These are phyloP conservation scores for Cisticola juncidis DNA, from an alignment of 2,113 vertebrate genomes.

Conservation along the genomic window DNA sequence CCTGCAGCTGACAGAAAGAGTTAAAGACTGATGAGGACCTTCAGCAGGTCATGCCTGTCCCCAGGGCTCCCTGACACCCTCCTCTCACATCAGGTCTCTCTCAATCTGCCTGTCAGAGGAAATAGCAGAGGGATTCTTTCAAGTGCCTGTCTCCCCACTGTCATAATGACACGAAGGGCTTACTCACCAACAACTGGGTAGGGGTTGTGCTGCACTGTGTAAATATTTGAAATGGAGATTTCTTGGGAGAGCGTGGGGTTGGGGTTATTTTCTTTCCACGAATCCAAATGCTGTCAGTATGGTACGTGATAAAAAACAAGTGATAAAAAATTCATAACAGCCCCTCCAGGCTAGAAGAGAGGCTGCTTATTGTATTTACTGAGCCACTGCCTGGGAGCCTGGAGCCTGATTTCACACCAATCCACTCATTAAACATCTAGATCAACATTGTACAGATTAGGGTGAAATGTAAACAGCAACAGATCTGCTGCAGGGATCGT, in stretches of 20 bases:
- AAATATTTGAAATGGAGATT: constrained; percentile 21
- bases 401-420: constrained; percentile 56
- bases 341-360: constrained; percentile 5
- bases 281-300: not conserved
- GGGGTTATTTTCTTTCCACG: not conserved
- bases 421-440: constrained; percentile 59
- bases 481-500: not conserved
- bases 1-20: not conserved
- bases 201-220: not conserved
- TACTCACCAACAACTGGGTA: not conserved
- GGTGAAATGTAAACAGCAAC: constrained; percentile 11
- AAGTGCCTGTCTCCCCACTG: not conserved
- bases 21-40: not conserved
- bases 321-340: constrained; percentile 46
- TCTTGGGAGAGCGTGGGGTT: not conserved
- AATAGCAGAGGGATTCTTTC: not conserved
- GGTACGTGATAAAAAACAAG: not conserved
- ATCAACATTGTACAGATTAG: constrained; percentile 41
- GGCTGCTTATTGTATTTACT: constrained; percentile 59
- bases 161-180: not conserved
- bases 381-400: constrained; percentile 20
- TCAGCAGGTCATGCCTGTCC: not conserved
- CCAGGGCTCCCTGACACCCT: not conserved
- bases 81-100: not conserved
- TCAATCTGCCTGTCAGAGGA: not conserved